Evolutionary conservation across 1,140 invertebrate genomes (phyloP), one percentile per base, ranked within the genome.

Genomic region (Melitaea cinxia): DNA sequence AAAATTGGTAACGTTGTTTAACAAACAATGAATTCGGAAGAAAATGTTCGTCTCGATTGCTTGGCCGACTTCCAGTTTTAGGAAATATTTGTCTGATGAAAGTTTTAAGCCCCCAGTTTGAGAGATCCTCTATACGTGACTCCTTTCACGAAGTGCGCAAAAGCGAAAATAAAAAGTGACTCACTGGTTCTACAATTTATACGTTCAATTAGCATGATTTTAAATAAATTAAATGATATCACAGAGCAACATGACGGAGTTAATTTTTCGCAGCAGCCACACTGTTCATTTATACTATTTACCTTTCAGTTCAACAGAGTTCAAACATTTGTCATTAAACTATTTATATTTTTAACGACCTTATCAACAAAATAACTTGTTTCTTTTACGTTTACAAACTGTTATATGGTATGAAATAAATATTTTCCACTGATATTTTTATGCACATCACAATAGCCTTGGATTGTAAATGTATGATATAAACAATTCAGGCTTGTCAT

Each of bases 21-120:
- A 24, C 35, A 24, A 30, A 23, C 28, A n/a, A n/a, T 9, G 14
- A 30, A 42, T 62, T 53, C 53, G n/a, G 30, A 39, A 42, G 47
- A 28, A 15, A 39, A 17, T 30, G 15, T 12, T 5, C 47, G 33
- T 62, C 59, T 62, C 49, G 15, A 52, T 24, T 26, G 50, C 59
- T 53, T 62, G 50, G 59, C 59, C 24, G 49, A 45, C 10, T 42
- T 54, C 59, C 59, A 62, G 37, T 26, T 53, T 19, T 14, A 53
- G 33, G 35, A 62, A 42, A 62, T 62, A 54, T 45, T 62, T 53
- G 50, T 62, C 50, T 62, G 59, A 62, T 62, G 59, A 62, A 60
- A 52, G 59, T 62, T 61, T 39, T 30, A 52, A 60, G 37, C 26
- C 49, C 47, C 24, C 28, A 24, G 15, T 35, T 60, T 17, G 3